Evolutionary conservation across 2,797 vertebrate genomes (phyloP).

Genomic region (Valencia hispanica): DNA sequence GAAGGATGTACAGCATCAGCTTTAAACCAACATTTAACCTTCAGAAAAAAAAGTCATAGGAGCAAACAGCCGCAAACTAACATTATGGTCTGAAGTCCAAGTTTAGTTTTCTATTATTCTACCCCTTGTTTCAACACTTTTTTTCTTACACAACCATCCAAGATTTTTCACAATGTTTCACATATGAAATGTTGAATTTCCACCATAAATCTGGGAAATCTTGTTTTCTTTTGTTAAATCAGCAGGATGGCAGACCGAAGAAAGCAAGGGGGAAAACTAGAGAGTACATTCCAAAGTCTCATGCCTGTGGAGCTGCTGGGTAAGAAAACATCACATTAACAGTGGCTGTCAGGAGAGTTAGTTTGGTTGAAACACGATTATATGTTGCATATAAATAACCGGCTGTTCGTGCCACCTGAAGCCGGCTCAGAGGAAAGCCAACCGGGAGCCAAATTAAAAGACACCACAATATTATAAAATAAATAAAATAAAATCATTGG

Average conservation of each 20-base stretch:
- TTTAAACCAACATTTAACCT: no score
- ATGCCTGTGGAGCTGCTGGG: constrained; percentile 60
- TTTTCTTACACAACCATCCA: constrained; percentile 19
- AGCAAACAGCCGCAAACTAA: not conserved
- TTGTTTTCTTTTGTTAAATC: constrained; percentile 21
- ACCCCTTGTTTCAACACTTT: not conserved
- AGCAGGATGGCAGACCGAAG: constrained; percentile 47
- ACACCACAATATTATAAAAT: constrained; percentile 83
- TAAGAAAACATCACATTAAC: constrained; percentile 65
- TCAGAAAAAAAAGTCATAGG: not conserved
- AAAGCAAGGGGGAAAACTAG: constrained; percentile 42
- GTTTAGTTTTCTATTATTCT: not conserved
- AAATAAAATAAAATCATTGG: no score
- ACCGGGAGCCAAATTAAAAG: constrained; percentile 88
- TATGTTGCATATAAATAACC: constrained; percentile 61
- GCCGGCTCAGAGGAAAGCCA: constrained; percentile 80
- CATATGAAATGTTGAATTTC: constrained; percentile 19
- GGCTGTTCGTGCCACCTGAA: constrained; percentile 52
- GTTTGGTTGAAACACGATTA: constrained; percentile 64
- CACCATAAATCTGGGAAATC: not conserved
- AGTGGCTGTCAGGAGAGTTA: constrained; percentile 44
- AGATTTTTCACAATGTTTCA: constrained; percentile 6
- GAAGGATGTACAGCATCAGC: not conserved
- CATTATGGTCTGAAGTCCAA: not conserved
- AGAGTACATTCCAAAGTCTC: constrained; percentile 61